Base-by-base conservation (phyloP, 2,888 invertebrate genomes). In the Drosophila engyochracea region DNA sequence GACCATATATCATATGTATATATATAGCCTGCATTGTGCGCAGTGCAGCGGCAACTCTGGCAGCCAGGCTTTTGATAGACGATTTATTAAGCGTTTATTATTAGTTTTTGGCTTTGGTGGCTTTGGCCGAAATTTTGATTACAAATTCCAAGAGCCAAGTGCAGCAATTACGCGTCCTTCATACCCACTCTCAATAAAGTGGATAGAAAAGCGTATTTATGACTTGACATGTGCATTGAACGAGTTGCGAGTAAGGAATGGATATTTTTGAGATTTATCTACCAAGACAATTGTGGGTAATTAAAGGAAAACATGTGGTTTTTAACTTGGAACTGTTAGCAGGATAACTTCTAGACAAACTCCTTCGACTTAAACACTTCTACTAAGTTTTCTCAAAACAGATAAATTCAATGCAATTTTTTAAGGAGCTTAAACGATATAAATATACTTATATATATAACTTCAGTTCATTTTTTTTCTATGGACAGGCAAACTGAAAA, bases 1-100 rank as follows among this genome's bases (percentile, higher is more conserved):
- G 82, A 75, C 89, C 85, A 79, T 85, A 89, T 79, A 85, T 89
- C 85, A 85, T 77, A 77, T 61, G 67, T 6, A 49, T 51, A 51
- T 22, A 51, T 51, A 51, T 57, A 22, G 67, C 22, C 49, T 25
- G 33, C 66, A 74, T 78, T 78, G 80, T 79, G 79, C 39, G 52
- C 69, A 57, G 39, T 55, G 74, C 62, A 37, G 81, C 65, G 68
- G 79, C 60, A 59, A 66, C 65, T 66, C 49, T 55, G 75, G 59
- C 58, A 64, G 53, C 41, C 61, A 47, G 63, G 59, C 82, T 79
- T 89, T 89, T 85, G 87, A 85, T 85, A 70, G 77, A 89, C 87
- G 85, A 85, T 85, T 85, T 85, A 85, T 85, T 89, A 85, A 85
- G 85, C 85, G 85, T 84, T 85, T 89, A 87, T 85, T 85, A 85